phyloP scores from a whole-genome alignment of 2,888 invertebrate species.

The Ormyrus pomaceus region DNA sequence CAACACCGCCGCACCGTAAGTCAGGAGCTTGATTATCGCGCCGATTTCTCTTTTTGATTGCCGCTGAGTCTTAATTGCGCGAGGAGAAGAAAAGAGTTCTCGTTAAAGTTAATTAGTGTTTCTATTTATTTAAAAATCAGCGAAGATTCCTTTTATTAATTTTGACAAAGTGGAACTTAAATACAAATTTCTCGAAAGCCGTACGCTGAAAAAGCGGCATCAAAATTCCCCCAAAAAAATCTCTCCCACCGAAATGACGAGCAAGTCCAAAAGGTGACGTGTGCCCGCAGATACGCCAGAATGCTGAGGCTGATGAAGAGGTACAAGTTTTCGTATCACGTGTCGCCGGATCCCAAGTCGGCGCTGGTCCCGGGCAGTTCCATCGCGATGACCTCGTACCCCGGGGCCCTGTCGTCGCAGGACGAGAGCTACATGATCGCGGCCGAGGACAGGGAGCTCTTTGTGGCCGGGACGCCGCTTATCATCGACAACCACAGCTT shows the following conservation, averaged over 20 bases:
- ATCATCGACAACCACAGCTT: conserved; percentile 84
- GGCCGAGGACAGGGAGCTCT: conserved; percentile 77
- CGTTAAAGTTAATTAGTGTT: no score
- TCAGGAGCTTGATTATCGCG: conserved; percentile 12
- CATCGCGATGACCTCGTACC: conserved; percentile 89
- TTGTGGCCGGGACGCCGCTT: conserved; percentile 87
- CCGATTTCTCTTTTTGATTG: no score
- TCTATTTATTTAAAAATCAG: no score
- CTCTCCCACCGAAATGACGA: no score
- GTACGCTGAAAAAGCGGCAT: no score
- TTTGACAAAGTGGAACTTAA: no score
- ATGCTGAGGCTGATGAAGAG: conserved; percentile 91
- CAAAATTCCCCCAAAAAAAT: no score
- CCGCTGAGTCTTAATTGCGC: no score
- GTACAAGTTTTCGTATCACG: conserved; percentile 87
- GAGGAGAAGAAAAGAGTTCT: no score
- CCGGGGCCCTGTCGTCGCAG: conserved; percentile 87
- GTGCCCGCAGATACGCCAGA: conserved; percentile 80
- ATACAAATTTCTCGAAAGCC: no score
- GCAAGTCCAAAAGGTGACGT: no score
- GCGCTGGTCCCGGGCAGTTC: conserved; percentile 81
- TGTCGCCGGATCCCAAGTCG: conserved; percentile 74
- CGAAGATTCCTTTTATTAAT: no score
- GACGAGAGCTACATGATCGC: conserved; percentile 88
- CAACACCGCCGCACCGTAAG: conserved; percentile 85